Evolutionary conservation across 2,113 vertebrate genomes (phyloP).

Genomic region (Donacobius atricapilla): DNA sequence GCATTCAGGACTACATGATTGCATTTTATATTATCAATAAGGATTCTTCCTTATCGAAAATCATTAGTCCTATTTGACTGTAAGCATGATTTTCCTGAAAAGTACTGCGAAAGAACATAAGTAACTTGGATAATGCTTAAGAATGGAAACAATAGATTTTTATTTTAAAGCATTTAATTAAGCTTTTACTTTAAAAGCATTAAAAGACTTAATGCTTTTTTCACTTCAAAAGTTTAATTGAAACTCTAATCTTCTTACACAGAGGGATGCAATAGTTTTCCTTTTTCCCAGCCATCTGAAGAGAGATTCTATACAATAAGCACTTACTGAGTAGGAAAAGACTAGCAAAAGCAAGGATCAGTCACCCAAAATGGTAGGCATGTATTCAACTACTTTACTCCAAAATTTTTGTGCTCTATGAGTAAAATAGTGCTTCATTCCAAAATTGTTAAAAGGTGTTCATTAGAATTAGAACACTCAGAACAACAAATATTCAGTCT

Average conservation of each 20-base stretch:
- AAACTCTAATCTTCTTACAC: neutral
- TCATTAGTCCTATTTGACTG: neutral
- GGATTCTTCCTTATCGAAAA: neutral
- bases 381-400: neutral
- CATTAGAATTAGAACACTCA: neutral
- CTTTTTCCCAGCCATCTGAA: neutral
- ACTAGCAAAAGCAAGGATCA: neutral
- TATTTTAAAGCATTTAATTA: too few relatives aligned
- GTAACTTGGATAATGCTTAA: neutral
- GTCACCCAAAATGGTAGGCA: neutral
- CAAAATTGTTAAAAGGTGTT: neutral
- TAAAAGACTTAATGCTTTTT: neutral
- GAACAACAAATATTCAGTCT: neutral
- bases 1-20: neutral
- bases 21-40: neutral
- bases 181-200: too few relatives aligned
- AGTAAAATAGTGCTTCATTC: neutral
- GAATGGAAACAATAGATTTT: neutral
- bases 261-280: neutral
- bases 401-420: neutral
- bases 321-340: neutral
- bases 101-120: neutral
- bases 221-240: neutral
- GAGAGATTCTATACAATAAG: neutral
- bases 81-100: neutral